Percentiles rank a stretch among this genome's conserved stretches.
Conservation (phyloP, 2,113 vertebrate genomes). For the Petaurus breviceps region DNA sequence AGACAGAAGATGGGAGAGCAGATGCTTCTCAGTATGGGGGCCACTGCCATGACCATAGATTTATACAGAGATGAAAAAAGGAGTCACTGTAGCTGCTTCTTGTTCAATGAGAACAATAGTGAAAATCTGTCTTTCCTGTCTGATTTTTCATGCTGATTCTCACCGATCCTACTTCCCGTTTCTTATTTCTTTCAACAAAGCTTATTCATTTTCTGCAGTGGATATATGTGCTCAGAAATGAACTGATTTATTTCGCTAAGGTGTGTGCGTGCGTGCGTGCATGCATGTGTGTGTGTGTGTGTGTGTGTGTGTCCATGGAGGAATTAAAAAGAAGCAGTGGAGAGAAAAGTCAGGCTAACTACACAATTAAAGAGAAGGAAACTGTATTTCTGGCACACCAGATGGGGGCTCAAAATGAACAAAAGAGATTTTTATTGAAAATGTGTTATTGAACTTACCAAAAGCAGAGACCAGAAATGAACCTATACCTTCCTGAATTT, state of each 20-base stretch:
- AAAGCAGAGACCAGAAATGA: not conserved
- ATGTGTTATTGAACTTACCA: not conserved
- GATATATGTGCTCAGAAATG: not conserved
- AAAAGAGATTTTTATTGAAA: not conserved
- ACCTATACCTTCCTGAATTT: not conserved
- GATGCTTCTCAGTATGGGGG: not conserved
- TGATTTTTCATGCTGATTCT: not conserved
- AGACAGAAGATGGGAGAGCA: not conserved
- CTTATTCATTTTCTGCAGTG: not conserved
- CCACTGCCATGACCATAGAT: not conserved
- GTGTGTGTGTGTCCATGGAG: not conserved
- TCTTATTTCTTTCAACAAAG: not conserved
- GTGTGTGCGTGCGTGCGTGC: not conserved
- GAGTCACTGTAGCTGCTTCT: not conserved
- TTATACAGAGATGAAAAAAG: not conserved
- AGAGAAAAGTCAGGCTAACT: not conserved
- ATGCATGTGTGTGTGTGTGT: not conserved
- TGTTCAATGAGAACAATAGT: not conserved
- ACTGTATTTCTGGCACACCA: not conserved
- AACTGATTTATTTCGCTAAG: not conserved
- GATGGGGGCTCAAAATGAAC: not conserved
- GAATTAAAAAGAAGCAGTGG: not conserved
- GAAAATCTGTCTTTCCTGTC: not conserved
- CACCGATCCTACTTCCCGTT: not conserved
- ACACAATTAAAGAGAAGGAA: not conserved